Evolutionary conservation across 2,113 vertebrate genomes (phyloP).

Genomic region (Chamaea fasciata): DNA sequence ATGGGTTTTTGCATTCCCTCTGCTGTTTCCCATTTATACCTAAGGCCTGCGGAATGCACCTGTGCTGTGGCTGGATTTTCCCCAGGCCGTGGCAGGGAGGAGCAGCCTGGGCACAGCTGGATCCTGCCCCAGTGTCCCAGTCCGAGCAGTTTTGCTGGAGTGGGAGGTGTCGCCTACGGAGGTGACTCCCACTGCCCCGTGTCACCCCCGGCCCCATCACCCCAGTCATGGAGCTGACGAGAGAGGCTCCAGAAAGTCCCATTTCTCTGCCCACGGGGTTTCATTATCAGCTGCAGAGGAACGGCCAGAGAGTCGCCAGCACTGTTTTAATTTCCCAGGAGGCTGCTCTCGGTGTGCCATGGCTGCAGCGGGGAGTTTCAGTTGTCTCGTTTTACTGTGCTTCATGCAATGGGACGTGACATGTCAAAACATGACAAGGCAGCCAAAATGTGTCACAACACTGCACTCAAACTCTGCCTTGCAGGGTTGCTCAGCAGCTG

Average conservation of each 20-base stretch:
- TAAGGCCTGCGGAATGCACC: not conserved
- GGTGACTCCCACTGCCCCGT: not conserved
- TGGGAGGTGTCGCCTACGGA: fast-evolving
- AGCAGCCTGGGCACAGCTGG: not conserved
- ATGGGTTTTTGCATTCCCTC: not conserved
- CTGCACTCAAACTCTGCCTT: not conserved
- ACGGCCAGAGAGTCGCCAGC: not conserved
- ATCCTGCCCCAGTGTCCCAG: not conserved
- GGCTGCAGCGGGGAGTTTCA: not conserved
- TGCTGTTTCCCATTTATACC: not conserved
- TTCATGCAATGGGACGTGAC: constrained; percentile 13
- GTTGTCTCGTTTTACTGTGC: not conserved
- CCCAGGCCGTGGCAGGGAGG: not conserved
- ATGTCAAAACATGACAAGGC: constrained; percentile 44
- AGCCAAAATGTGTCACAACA: constrained; percentile 37
- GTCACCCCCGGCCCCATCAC: not conserved
- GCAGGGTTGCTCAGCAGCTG: constrained; percentile 22
- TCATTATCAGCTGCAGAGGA: not conserved
- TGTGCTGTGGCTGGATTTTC: not conserved
- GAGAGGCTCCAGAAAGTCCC: not conserved
- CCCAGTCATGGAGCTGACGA: fast-evolving
- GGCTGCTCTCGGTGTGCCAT: not conserved
- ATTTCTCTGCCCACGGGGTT: not conserved
- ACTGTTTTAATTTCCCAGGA: constrained; percentile 56
- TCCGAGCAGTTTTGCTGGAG: fast-evolving